phyloP scores from a whole-genome alignment of 2,113 vertebrate genomes.

The Pygoscelis adeliae region DNA sequence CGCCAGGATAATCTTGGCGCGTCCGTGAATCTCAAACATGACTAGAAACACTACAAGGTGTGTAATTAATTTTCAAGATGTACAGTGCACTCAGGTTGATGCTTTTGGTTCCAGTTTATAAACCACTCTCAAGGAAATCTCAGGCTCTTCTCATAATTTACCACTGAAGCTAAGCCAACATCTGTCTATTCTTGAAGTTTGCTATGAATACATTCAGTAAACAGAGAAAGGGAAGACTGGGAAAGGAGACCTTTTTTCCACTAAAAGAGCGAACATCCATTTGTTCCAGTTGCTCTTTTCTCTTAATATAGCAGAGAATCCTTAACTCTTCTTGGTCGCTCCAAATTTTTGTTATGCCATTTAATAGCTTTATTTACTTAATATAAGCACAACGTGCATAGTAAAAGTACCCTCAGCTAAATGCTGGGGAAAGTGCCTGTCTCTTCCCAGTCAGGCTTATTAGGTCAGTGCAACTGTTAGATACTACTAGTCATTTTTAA shows the following conservation, averaged over 20 bases:
- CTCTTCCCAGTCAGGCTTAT: neutral
- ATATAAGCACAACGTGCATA: neutral
- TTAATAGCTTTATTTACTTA: neutral
- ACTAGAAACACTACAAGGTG: constrained; percentile 17
- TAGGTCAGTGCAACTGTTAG: neutral
- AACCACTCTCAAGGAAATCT: constrained; percentile 44
- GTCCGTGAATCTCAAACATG: neutral
- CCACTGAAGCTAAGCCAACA: constrained; percentile 50
- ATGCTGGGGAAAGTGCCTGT: neutral
- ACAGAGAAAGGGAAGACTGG: constrained; percentile 20
- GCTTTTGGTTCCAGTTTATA: constrained; percentile 36
- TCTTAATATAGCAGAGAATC: neutral
- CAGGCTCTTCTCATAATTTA: neutral
- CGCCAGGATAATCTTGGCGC: neutral
- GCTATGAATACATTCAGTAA: constrained; percentile 34
- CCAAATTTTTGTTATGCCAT: neutral
- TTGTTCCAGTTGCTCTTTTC: neutral
- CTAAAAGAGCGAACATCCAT: neutral
- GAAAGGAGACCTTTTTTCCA: neutral
- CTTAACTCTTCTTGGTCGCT: neutral
- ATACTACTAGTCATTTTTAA: neutral
- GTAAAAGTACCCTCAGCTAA: neutral
- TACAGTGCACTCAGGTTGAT: constrained; percentile 2
- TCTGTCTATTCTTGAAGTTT: constrained; percentile 59
- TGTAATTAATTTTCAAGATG: constrained; percentile 56